These are phyloP conservation scores for Trachurus trachurus DNA, from an alignment of 2,797 vertebrate genomes.

Conservation along the genomic window DNA sequence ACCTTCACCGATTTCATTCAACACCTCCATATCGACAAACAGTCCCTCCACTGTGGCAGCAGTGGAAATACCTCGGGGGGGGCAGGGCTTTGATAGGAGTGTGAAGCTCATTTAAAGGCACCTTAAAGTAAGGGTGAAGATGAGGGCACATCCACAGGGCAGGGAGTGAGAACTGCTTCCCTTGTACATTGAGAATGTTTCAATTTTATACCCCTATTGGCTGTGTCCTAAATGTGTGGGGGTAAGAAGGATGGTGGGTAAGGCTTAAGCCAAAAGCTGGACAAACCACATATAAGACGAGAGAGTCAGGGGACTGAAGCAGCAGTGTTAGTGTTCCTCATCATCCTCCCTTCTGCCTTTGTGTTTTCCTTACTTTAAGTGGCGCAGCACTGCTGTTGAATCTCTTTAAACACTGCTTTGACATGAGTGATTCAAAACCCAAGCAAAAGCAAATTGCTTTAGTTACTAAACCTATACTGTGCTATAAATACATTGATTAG, in stretches of 20 bases:
- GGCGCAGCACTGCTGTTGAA: constrained; percentile 23
- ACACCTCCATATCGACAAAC: constrained; percentile 43
- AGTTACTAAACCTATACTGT: constrained; percentile 29
- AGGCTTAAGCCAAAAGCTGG: constrained; percentile 50
- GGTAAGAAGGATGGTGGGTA: constrained; percentile 32
- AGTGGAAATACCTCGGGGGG: constrained; percentile 49
- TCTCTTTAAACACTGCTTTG: constrained; percentile 24
- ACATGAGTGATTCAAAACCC: constrained; percentile 29
- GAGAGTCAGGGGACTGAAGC: constrained; percentile 51
- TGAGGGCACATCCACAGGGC: constrained; percentile 66
- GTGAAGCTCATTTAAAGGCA: constrained; percentile 65
- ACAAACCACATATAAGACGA: constrained; percentile 56
- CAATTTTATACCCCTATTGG: constrained; percentile 54
- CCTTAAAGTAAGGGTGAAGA: constrained; percentile 61
- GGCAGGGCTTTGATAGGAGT: constrained; percentile 50
- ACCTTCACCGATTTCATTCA: constrained; percentile 37
- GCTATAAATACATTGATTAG: constrained; percentile 51
- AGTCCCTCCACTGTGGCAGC: constrained; percentile 47
- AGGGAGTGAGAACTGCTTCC: constrained; percentile 59
- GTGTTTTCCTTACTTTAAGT: constrained; percentile 16
- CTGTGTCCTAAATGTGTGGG: constrained; percentile 49
- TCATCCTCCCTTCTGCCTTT: constrained; percentile 41
- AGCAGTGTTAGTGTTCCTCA: constrained; percentile 46
- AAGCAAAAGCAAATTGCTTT: constrained; percentile 24
- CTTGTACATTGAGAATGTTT: constrained; percentile 53